Evolutionary conservation across 2,888 invertebrate genomes (phyloP), one percentile per base, ranked within the genome.

Genomic region (Tortricodes alternella): DNA sequence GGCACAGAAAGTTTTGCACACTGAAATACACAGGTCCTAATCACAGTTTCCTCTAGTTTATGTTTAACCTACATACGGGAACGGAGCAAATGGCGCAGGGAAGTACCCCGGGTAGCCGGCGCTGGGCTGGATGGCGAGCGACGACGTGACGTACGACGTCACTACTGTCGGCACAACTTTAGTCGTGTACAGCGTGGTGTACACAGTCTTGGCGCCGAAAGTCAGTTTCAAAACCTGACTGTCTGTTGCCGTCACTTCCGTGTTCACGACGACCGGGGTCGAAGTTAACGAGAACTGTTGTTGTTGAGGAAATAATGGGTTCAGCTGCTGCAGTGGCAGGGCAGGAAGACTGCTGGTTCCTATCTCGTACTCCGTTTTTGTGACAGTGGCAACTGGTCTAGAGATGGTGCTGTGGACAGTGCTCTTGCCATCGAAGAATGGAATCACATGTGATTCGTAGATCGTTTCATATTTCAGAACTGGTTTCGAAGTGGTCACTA

Each of bases 151-250:
- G 75, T 95, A 96, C 11, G 95, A 94, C n/a, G 97, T 97, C 59
- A 97, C 80, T 46, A 94, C 91, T 0, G 96, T 96, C 5, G 97
- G 96, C 35, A 97, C 94, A 38, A 97, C 94, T 70, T 93, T 94
- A 32, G 97, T 96, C 1, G 96, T 95, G 79, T 94, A 96, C 57
- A 97, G 91, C 1, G 97, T 97, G 5, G 97, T 97, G 76, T 95
- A 95, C 0, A 96, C 94, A 0, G 97, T 97, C 80, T 96, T 96
- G 24, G 97, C 97, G n/a, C 97, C 97, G 76, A 97, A 97, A 8
- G 96, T 97, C 64, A 97, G 86, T 81, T 97, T 96, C 60, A 97
- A 85, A 48, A 97, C 90, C 84, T 96, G 95, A 67, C 96, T 96
- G 61, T 95, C 93, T 0, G 96, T 96, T 63, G 95, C 92, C 1